These are phyloP conservation scores for Cyprinodon tularosa DNA, from an alignment of 2,113 vertebrate genomes.

Conservation along the genomic window DNA sequence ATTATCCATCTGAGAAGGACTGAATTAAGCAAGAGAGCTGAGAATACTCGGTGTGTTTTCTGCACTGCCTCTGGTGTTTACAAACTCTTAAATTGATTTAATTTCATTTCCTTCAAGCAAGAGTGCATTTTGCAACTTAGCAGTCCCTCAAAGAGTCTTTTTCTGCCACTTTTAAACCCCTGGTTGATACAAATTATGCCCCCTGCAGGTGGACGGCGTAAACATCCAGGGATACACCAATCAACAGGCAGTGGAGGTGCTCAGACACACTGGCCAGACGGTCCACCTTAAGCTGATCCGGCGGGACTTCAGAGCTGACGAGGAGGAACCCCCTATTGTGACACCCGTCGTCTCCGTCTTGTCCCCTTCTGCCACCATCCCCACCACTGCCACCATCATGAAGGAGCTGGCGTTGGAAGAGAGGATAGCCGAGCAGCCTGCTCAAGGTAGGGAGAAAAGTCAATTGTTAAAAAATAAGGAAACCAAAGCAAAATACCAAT, in stretches of 20 bases:
- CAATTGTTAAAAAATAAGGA: conserved; percentile 26
- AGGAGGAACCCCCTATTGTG: conserved; percentile 62
- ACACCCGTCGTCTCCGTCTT: conserved; percentile 33
- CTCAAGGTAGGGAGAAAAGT: conserved; percentile 53
- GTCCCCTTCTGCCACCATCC: conserved; percentile 35
- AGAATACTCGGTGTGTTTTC: conserved; percentile 2
- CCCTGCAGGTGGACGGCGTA: conserved; percentile 88
- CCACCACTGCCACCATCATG: conserved; percentile 41
- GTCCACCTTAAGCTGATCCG: conserved; percentile 90
- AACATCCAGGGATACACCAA: conserved; percentile 96
- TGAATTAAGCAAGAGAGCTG: conserved; percentile 24
- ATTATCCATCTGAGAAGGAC: not conserved
- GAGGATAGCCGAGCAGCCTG: conserved; percentile 33
- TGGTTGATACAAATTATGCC: conserved; percentile 19
- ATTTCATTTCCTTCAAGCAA: not conserved
- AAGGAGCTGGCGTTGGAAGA: conserved; percentile 73
- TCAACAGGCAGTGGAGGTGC: conserved; percentile 95
- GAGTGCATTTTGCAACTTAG: conserved; percentile 3
- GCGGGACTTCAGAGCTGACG: conserved; percentile 82
- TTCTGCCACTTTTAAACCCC: conserved; percentile 14
- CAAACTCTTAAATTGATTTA: not conserved
- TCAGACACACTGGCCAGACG: conserved; percentile 90
- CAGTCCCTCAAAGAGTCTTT: not conserved
- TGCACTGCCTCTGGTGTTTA: not conserved
- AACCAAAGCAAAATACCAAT: not conserved